These are phyloP conservation scores for Psilopsiagon aymara DNA, from an alignment of 2,113 vertebrate genomes.

Conservation along the genomic window DNA sequence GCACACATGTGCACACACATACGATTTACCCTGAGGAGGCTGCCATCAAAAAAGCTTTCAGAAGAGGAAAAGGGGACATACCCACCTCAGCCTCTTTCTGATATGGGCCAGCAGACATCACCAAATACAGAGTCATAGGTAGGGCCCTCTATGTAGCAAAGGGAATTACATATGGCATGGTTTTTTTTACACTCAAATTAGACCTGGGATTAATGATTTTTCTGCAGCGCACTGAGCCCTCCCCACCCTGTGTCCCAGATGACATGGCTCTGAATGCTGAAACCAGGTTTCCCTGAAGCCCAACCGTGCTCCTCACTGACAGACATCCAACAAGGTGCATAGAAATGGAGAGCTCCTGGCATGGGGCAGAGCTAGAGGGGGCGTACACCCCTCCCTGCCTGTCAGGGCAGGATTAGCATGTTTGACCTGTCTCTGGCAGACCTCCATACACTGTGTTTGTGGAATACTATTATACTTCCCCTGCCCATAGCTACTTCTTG, in stretches of 20 bases:
- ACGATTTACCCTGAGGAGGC: not conserved
- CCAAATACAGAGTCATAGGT: not conserved
- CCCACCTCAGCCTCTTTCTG: not conserved
- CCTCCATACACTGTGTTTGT: not conserved
- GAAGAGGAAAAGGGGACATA: not conserved
- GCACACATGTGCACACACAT: rapidly evolving
- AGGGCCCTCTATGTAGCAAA: not conserved
- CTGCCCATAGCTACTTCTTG: not conserved
- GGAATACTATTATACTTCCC: not conserved
- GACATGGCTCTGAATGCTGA: not conserved
- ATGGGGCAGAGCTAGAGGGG: rapidly evolving
- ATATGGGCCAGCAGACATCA: not conserved
- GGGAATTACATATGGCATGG: not conserved
- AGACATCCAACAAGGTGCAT: not conserved
- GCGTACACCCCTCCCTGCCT: rapidly evolving
- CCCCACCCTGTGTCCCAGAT: not conserved
- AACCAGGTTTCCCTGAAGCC: not conserved
- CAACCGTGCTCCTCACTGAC: not conserved
- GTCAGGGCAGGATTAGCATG: not conserved
- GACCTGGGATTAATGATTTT: not conserved
- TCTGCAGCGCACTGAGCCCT: not conserved
- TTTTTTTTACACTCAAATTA: not conserved
- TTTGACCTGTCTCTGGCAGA: not conserved
- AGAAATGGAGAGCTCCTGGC: rapidly evolving
- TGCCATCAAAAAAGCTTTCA: not conserved